Evolutionary conservation across 2,888 invertebrate species (phyloP), one percentile per base, ranked within the genome.

Genomic region (Drosophila macrospina): DNA sequence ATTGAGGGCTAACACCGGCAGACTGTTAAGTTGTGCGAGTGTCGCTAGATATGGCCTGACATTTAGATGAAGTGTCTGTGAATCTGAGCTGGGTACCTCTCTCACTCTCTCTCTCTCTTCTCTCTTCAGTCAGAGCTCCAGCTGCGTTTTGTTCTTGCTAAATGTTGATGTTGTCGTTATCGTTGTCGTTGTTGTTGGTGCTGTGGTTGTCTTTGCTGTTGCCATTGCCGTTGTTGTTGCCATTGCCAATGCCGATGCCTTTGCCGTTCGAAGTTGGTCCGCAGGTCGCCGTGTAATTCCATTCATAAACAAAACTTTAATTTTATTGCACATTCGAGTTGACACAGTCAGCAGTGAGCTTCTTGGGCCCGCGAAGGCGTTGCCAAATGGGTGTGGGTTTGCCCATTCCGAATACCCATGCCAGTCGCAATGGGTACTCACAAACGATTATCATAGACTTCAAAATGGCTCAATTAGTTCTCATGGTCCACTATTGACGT

Each of bases 41-140:
- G 89, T 88, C 85, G 87, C 88, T 83, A 89, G 88, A 88, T 89
- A 88, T 91, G 89, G 86, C 86, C 86, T 91, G 90, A 90, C 90
- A 91, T 90, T 91, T 90, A 90, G 89, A 90, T 90, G 91, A 90
- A 91, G 91, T 90, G 90, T 88, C 89, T 89, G 86, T 69, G 85
- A 88, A 82, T 84, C 84, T 77, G 81, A 86, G 88, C 78, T 68
- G 84, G 66, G 64, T 69, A 54, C 62, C 68, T 54, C 39, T 62
- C 32, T 28, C 63, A 51, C 52, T 67, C 42, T 55, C 52, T 37
- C 28, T 63, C 20, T 15, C 15, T 1, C 24, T 10, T 65, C 47
- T 52, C 59, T 44, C 36, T 60, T 44, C 24, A 1, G 54, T 5
- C 48, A 16, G 37, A 67, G 66, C 72, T 82, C 84, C 80, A 75